These are phyloP conservation scores for Chitala chitala DNA, from an alignment of 2,113 vertebrate genomes.

Conservation along the genomic window DNA sequence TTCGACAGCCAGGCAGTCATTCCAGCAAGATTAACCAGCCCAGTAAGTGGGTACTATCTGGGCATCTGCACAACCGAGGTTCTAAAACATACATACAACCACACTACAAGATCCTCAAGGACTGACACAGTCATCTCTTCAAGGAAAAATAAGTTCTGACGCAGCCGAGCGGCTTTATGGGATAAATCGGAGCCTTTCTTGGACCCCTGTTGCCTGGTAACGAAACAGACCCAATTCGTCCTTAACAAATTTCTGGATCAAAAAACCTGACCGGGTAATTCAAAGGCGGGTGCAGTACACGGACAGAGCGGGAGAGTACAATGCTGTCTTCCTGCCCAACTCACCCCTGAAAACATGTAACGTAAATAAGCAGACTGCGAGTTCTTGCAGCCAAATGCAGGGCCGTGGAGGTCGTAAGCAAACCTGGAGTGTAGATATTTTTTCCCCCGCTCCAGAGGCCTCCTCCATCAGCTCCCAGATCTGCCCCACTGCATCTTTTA, in stretches of 20 bases:
- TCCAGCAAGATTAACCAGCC: not conserved
- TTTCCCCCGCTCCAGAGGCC: constrained; percentile 1
- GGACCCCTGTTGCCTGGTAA: not conserved
- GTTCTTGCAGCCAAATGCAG: too few species aligned
- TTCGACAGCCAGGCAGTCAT: not conserved
- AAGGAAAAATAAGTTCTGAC: not conserved
- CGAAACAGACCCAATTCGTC: not conserved
- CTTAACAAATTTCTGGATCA: not conserved
- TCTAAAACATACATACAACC: not conserved
- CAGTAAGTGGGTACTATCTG: not conserved
- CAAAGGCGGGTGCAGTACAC: too few species aligned
- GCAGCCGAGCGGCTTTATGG: constrained; percentile 8
- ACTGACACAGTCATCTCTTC: not conserved
- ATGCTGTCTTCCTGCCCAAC: too few species aligned
- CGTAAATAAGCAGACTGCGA: too few species aligned
- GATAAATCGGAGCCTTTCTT: too few species aligned
- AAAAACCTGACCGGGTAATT: too few species aligned
- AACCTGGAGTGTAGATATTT: not conserved
- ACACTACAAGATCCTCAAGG: not conserved
- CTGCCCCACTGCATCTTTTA: constrained; percentile 52
- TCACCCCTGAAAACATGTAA: too few species aligned
- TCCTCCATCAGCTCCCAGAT: constrained; percentile 53
- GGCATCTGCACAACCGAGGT: not conserved
- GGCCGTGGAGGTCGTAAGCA: not conserved
- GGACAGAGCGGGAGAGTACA: too few species aligned